These are phyloP conservation scores for Tinea trinotella DNA, from an alignment of 2,888 invertebrate genomes.

Conservation along the genomic window DNA sequence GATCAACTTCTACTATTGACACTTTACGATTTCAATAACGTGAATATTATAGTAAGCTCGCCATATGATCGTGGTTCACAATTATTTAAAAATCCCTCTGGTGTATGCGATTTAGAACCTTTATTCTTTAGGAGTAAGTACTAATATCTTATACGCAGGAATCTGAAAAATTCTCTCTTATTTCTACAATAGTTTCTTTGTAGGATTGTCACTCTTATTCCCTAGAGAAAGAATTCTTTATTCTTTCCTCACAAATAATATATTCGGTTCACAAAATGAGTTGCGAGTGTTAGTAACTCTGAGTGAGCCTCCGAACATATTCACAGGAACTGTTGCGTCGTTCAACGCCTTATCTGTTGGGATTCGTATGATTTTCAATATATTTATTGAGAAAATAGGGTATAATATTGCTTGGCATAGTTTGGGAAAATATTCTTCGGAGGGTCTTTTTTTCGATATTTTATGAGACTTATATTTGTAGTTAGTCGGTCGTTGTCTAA, in stretches of 20 bases:
- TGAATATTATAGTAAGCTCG: conserved; percentile 51
- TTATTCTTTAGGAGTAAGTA: conserved; percentile 32
- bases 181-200: conserved; percentile 42
- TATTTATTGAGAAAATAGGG: neutral
- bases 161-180: conserved; percentile 41
- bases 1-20: conserved; percentile 55
- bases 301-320: conserved; percentile 70
- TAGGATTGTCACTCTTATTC: conserved; percentile 46
- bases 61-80: conserved; percentile 59
- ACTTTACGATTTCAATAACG: conserved; percentile 61
- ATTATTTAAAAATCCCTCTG: conserved; percentile 44
- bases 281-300: conserved; percentile 70
- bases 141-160: conserved; percentile 35
- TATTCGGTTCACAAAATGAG: conserved; percentile 72
- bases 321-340: conserved; percentile 67
- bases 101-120: conserved; percentile 34
- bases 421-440: conserved; percentile 35
- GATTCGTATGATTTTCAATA: conserved; percentile 33
- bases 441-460: conserved; percentile 48
- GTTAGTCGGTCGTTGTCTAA: no score
- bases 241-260: conserved; percentile 49
- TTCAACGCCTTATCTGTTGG: conserved; percentile 56
- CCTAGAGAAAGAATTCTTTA: conserved; percentile 43
- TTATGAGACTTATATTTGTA: conserved; percentile 53
- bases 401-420: neutral